Evolutionary conservation across 2,113 vertebrate genomes (phyloP), one percentile per base, ranked within the genome.

Genomic region (Albula goreensis): DNA sequence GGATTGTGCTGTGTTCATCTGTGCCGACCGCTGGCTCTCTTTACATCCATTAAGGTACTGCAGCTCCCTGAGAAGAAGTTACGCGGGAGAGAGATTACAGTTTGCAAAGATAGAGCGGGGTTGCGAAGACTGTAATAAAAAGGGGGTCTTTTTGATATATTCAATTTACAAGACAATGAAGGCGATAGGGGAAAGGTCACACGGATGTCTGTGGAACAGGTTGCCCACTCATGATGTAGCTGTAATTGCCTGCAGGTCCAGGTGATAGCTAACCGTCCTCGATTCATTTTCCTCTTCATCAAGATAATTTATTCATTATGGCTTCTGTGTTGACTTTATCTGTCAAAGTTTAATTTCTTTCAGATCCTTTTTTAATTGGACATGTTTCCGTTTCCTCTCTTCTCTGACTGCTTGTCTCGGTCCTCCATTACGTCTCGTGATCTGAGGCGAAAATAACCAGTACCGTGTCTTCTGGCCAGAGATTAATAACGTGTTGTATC

Each of bases 341-440:
- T 91, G 93, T 94, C 92, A 91, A 83, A 90, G 90, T 93, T 94
- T 91, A 91, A 94, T 93, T 92, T 93, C 90, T 86, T 87, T 88
- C 89, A 91, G 89, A 94, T 92, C 90, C 91, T 31, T 90, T 93
- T 92, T 92, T 93, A 93, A 94, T 93, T 92, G 92, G 87, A 88
- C 83, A 85, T 86, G 84, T 91, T 90, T 89, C 88, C 89, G 63
- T 90, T 88, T 81, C 50, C 78, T 10, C 53, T 10, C 53, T 78
- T 31, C 86, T 86, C 83, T 19, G 0, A 6, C 74, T 80, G 60
- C 12, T 53, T 83, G 25, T 83, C 82, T 53, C 85, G 49, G 86
- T 79, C 31, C 11, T 78, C 88, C 52, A 78, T 89, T 88, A 79
- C 83, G 86, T 86, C 84, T 85, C 88, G 13, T 19, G 82, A 53